phyloP scores from a whole-genome alignment of 1,140 invertebrate genomes.

The Euschistus heros region DNA sequence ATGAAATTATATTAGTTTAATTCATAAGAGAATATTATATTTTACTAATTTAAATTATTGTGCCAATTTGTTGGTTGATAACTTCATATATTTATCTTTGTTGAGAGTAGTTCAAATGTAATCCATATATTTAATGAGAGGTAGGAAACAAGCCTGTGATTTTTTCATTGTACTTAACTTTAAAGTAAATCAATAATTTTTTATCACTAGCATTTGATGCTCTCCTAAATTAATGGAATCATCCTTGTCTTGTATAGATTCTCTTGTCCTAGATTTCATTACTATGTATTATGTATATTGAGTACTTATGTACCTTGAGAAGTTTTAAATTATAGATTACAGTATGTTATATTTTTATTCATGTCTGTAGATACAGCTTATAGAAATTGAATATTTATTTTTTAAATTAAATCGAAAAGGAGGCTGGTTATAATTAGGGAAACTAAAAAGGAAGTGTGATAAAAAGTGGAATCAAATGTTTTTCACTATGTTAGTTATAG shows the following conservation, averaged over 20 bases:
- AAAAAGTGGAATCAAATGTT: slow-evolving; percentile 3
- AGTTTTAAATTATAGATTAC: not conserved
- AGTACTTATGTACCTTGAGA: not conserved
- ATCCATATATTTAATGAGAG: not conserved
- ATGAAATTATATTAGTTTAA: no score
- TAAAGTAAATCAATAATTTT: slow-evolving; percentile 13
- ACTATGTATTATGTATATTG: not conserved
- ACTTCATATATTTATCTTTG: slow-evolving; percentile 4
- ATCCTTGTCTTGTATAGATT: no score
- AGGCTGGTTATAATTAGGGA: not conserved
- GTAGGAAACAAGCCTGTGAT: slow-evolving; percentile 16
- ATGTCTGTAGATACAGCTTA: not conserved
- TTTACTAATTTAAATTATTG: slow-evolving; percentile 9
- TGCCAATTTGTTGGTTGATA: slow-evolving; percentile 11
- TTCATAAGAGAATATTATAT: not conserved
- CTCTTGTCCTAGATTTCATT: no score
- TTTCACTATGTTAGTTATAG: not conserved
- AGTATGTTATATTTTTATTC: not conserved
- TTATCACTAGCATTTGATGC: not conserved
- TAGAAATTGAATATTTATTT: not conserved
- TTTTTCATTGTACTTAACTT: slow-evolving; percentile 16
- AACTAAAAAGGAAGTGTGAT: slow-evolving; percentile 1
- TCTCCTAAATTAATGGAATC: not conserved
- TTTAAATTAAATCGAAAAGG: not conserved
- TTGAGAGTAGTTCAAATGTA: not conserved